Evolutionary conservation across 2,113 vertebrate genomes (phyloP).

Genomic region (Syngnathoides biaculeatus): DNA sequence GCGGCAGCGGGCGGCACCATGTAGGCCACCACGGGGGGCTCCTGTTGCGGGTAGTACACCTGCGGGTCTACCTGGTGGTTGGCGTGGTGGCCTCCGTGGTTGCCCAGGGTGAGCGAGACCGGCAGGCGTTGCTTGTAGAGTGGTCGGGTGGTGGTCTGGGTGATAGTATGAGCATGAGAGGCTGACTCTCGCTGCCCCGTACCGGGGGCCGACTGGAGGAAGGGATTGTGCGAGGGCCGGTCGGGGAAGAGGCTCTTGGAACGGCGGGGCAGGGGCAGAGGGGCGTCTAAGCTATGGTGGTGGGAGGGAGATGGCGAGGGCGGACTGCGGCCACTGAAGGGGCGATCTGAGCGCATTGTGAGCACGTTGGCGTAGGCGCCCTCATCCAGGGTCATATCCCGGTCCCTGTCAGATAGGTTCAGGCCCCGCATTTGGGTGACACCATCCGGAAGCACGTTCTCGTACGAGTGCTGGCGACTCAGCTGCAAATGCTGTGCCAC

Average conservation of each 20-base stretch:
- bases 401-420: slow-evolving; percentile 84
- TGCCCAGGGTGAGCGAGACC: slow-evolving; percentile 77
- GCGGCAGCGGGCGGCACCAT: slow-evolving; percentile 85
- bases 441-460: slow-evolving; percentile 85
- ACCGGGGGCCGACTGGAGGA: slow-evolving; percentile 79
- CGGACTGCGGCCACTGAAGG: slow-evolving; percentile 77
- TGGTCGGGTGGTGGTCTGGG: slow-evolving; percentile 82
- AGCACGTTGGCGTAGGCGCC: slow-evolving; percentile 88
- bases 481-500: slow-evolving; percentile 73
- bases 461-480: slow-evolving; percentile 90
- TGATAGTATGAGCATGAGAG: slow-evolving; percentile 77
- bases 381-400: slow-evolving; percentile 77
- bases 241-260: slow-evolving; percentile 90
- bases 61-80: slow-evolving; percentile 67
- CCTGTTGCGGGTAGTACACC: slow-evolving; percentile 82
- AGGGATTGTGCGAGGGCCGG: slow-evolving; percentile 87
- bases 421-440: slow-evolving; percentile 79
- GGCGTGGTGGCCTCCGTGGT: slow-evolving; percentile 77
- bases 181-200: slow-evolving; percentile 55
- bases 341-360: slow-evolving; percentile 87
- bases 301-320: slow-evolving; percentile 74
- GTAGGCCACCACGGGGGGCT: slow-evolving; percentile 85
- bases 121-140: slow-evolving; percentile 90
- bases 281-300: slow-evolving; percentile 79
- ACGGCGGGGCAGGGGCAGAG: slow-evolving; percentile 77